phyloP scores from a whole-genome alignment of 1,140 invertebrate species.

The Himalopsyche phryganea region DNA sequence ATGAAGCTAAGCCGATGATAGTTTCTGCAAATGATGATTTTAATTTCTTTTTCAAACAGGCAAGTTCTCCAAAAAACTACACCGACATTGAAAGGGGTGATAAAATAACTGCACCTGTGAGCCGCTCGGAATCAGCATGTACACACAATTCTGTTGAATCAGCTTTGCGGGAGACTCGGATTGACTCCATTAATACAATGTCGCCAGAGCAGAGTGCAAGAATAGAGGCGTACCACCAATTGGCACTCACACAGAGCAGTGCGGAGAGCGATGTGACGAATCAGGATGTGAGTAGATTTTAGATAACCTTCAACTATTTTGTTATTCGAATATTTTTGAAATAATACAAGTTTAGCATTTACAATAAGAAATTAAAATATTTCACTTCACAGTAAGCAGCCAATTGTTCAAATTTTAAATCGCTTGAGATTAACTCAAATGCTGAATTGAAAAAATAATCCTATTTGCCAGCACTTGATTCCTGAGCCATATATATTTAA shows the following conservation, averaged over 20 bases:
- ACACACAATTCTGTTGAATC: constrained; percentile 41
- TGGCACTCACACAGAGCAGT: constrained; percentile 49
- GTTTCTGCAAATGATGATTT: no score
- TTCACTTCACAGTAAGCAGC: no score
- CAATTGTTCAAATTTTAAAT: no score
- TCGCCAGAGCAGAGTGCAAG: constrained; percentile 33
- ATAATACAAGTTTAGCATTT: no score
- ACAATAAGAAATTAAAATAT: no score
- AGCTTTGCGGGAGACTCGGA: constrained; percentile 43
- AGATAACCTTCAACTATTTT: constrained; percentile 4
- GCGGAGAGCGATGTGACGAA: constrained; percentile 51
- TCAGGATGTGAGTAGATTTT: constrained; percentile 45
- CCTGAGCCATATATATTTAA: no score
- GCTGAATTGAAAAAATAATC: no score
- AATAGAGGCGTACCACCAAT: constrained; percentile 45
- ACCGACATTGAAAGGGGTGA: constrained; percentile 50
- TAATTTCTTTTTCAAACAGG: not conserved
- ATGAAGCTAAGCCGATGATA: no score
- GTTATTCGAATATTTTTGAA: no score
- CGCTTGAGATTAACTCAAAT: no score
- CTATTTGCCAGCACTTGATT: no score
- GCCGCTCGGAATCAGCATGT: constrained; percentile 41
- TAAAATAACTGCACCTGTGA: constrained; percentile 37
- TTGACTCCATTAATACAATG: constrained; percentile 42
- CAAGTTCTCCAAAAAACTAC: constrained; percentile 39